Conservation (phyloP, 2,888 invertebrate genomes). For the Bombylius major region DNA sequence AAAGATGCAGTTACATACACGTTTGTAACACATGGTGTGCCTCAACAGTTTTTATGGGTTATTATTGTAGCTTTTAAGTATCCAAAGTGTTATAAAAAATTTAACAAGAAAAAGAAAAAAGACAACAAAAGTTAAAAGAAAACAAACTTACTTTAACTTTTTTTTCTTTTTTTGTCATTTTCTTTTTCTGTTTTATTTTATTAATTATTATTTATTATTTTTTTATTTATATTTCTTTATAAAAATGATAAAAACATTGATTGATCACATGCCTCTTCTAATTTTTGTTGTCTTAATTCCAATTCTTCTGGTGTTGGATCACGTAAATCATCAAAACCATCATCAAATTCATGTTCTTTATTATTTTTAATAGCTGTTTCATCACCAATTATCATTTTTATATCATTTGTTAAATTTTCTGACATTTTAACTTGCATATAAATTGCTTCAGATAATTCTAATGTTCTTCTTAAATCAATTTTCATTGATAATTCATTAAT, state of each 20-base stretch:
- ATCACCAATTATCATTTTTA: slow-evolving; percentile 59
- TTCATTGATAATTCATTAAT: slow-evolving; percentile 87
- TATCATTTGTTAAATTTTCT: slow-evolving; percentile 55
- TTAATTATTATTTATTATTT: too few species aligned
- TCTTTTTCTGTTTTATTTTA: too few species aligned
- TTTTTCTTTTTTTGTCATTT: too few species aligned
- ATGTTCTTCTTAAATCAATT: slow-evolving; percentile 67
- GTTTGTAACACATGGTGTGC: too few species aligned
- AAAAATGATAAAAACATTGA: slow-evolving; percentile 29
- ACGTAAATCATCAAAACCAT: slow-evolving; percentile 29
- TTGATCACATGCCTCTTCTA: slow-evolving; percentile 34
- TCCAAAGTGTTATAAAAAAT: too few species aligned
- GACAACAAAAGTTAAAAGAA: too few species aligned
- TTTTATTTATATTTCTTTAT: slow-evolving; percentile 12
- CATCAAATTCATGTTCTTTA: slow-evolving; percentile 27
- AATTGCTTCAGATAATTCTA: slow-evolving; percentile 84
- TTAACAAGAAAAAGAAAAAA: too few species aligned
- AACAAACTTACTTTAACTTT: too few species aligned
- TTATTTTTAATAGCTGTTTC: slow-evolving; percentile 20
- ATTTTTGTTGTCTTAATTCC: slow-evolving; percentile 28
- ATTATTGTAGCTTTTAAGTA: too few species aligned
- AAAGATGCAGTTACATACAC: too few species aligned
- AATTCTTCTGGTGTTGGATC: slow-evolving; percentile 28
- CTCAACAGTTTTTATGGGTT: too few species aligned
- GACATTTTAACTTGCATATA: slow-evolving; percentile 72